A percentile compares a stretch with the other conserved stretches of the same genome.
Conservation (phyloP, 1,140 invertebrate species). For the Bombus confusus region DNA sequence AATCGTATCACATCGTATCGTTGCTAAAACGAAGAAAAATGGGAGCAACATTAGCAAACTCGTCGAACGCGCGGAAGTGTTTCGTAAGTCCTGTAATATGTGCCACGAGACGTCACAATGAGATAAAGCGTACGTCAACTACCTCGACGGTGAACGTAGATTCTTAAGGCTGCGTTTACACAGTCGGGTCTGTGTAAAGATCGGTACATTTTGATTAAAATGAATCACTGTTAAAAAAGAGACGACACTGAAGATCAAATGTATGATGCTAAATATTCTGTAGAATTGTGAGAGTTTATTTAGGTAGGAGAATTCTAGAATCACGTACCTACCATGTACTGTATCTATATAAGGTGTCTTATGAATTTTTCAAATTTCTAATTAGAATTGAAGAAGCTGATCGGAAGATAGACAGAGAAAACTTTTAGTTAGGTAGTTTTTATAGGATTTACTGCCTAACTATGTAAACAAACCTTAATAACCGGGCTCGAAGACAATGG, state of each 20-base stretch:
- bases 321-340: neutral
- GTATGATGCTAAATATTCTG: neutral
- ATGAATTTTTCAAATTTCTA: neutral
- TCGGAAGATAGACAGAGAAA: neutral
- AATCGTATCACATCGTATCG: neutral
- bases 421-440: neutral
- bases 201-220: neutral
- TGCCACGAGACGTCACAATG: slow-evolving; percentile 28
- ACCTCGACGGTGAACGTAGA: slow-evolving; percentile 10
- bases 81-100: slow-evolving; percentile 24
- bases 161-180: slow-evolving; percentile 14
- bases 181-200: neutral
- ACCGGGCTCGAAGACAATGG: slow-evolving; percentile 46
- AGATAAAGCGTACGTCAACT: slow-evolving; percentile 4
- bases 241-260: neutral
- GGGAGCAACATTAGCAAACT: neutral
- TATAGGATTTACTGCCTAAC: neutral
- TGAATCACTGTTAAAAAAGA: neutral
- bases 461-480: slow-evolving; percentile 5
- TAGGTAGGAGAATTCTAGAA: neutral
- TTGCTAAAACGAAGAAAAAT: neutral
- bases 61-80: slow-evolving; percentile 23
- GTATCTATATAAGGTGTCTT: too few relatives aligned
- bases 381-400: too few relatives aligned
- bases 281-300: too few relatives aligned